A percentile compares a stretch with the other conserved stretches of the same genome.
These are phyloP conservation scores for Gastrophysa polygoni DNA, from an alignment of 2,888 invertebrate genomes.

Conservation along the genomic window DNA sequence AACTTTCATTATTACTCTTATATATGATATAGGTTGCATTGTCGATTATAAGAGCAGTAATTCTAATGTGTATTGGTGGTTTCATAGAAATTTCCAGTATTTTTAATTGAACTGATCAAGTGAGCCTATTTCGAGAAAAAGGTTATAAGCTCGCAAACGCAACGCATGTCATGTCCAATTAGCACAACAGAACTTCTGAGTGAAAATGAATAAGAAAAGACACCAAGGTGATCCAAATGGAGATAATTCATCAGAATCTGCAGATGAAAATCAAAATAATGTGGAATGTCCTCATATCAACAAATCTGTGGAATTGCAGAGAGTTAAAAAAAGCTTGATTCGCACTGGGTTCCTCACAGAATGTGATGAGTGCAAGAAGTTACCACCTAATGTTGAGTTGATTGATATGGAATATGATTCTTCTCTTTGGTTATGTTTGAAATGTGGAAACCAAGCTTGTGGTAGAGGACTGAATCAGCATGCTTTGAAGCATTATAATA, in stretches of 20 bases:
- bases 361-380: slow-evolving; percentile 58
- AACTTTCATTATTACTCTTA: too few species aligned
- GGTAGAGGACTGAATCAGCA: slow-evolving; percentile 72
- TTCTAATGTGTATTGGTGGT: too few species aligned
- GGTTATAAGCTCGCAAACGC: slow-evolving; percentile 3
- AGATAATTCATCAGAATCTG: slow-evolving; percentile 74
- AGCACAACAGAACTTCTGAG: slow-evolving; percentile 19
- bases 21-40: too few species aligned
- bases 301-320: slow-evolving; percentile 69
- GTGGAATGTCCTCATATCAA: slow-evolving; percentile 72
- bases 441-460: slow-evolving; percentile 80
- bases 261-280: slow-evolving; percentile 68
- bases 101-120: slow-evolving; percentile 1
- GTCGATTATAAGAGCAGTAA: too few species aligned
- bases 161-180: slow-evolving; percentile 27
- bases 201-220: slow-evolving; percentile 74
- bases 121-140: not conserved
- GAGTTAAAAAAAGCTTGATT: slow-evolving; percentile 62
- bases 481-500: slow-evolving; percentile 75
- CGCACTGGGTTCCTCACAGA: slow-evolving; percentile 61
- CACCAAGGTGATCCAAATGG: slow-evolving; percentile 71
- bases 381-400: slow-evolving; percentile 41
- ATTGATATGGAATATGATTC: slow-evolving; percentile 58
- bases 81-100: not conserved
- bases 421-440: slow-evolving; percentile 78